These are phyloP conservation scores for Drosophila robusta DNA, from an alignment of 2,888 invertebrate species.

Conservation along the genomic window DNA sequence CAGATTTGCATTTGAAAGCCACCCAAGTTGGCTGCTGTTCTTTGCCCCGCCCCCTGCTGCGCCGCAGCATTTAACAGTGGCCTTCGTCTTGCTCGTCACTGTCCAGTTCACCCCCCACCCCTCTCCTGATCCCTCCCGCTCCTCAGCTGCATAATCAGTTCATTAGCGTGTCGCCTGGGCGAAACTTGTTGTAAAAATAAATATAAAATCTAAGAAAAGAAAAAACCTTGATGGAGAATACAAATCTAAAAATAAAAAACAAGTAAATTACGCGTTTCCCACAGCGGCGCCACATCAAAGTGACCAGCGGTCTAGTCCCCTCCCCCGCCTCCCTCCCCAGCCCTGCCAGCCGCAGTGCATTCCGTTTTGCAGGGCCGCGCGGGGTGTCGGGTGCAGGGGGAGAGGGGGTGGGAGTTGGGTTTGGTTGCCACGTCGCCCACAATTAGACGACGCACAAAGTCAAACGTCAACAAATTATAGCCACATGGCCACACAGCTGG, in stretches of 20 bases:
- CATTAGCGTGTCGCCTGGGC: conserved; percentile 57
- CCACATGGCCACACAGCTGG: conserved; percentile 72
- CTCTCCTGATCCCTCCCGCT: too few species aligned
- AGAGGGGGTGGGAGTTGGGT: not conserved
- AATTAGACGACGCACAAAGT: conserved; percentile 81
- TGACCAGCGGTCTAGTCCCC: conserved; percentile 70
- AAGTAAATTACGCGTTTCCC: conserved; percentile 83
- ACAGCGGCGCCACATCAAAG: conserved; percentile 83
- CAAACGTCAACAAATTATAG: conserved; percentile 81
- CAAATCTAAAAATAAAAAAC: conserved; percentile 26
- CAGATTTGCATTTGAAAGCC: conserved; percentile 66
- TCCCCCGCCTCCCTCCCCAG: not conserved
- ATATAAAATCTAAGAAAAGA: conserved; percentile 6
- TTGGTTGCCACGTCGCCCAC: conserved; percentile 59
- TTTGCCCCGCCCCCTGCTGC: not conserved
- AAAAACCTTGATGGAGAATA: conserved; percentile 8
- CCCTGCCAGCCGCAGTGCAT: conserved; percentile 26
- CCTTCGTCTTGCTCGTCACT: not conserved
- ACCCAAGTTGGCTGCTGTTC: conserved; percentile 19
- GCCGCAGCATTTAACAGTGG: not conserved
- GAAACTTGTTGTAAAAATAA: conserved; percentile 29
- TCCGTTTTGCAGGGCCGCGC: conserved; percentile 1
- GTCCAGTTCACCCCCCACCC: too few species aligned
- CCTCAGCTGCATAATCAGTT: conserved; percentile 66
- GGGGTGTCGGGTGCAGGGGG: too few species aligned